These are phyloP conservation scores for Corbicula japonica DNA, from an alignment of 2,888 invertebrate species.

Conservation along the genomic window DNA sequence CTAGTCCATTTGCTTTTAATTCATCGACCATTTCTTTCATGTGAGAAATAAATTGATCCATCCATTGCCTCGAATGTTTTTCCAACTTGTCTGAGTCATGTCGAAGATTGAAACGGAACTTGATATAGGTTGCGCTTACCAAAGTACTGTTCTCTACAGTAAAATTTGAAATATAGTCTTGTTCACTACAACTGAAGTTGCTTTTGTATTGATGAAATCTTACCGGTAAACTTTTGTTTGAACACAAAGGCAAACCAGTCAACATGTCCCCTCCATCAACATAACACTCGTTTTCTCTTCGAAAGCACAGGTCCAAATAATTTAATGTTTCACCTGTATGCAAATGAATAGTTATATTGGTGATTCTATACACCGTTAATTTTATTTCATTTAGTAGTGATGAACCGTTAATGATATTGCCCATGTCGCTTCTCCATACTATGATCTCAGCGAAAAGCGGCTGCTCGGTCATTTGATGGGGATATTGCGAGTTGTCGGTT, in stretches of 20 bases:
- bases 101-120: slow-evolving; percentile 40
- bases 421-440: slow-evolving; percentile 9
- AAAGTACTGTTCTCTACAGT: not conserved
- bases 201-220: slow-evolving; percentile 1
- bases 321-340: too few relatives aligned
- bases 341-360: not conserved
- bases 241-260: not conserved
- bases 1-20: not conserved
- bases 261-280: not conserved
- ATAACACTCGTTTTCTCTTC: not conserved
- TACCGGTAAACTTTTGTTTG: slow-evolving; percentile 1
- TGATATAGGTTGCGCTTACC: slow-evolving; percentile 10
- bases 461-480: slow-evolving; percentile 21
- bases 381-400: not conserved
- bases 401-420: not conserved
- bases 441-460: slow-evolving; percentile 47
- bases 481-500: slow-evolving; percentile 3
- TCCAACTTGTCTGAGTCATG: slow-evolving; percentile 24
- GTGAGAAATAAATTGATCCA: slow-evolving; percentile 22
- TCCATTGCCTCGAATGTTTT: slow-evolving; percentile 34
- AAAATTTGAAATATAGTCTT: too few relatives aligned
- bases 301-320: not conserved
- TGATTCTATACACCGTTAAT: too few relatives aligned
- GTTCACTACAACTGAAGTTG: too few relatives aligned
- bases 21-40: slow-evolving; percentile 33